Percentiles rank a stretch among this genome's conserved stretches.
Conservation (phyloP, 2,113 vertebrate genomes). For the Phrynocephalus versicolor region DNA sequence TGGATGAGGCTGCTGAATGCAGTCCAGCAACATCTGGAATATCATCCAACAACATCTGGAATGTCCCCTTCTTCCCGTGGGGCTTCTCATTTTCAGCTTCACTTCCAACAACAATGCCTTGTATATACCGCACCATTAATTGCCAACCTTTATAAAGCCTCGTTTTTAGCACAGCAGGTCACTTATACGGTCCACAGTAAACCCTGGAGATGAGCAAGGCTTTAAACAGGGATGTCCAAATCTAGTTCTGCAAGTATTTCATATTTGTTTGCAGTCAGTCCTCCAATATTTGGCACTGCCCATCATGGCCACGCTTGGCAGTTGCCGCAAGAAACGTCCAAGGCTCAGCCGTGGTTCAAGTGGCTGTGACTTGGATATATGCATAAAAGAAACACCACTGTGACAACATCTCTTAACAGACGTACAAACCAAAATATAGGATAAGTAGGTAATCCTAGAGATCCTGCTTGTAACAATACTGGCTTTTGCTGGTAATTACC, state of each 20-base stretch:
- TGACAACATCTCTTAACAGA: conserved; percentile 25
- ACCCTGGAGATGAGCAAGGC: background rate
- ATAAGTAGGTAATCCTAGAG: background rate
- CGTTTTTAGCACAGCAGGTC: background rate
- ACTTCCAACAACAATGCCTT: too few relatives aligned
- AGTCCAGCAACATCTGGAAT: background rate
- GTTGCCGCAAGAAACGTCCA: background rate
- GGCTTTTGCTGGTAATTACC: background rate
- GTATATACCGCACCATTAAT: background rate
- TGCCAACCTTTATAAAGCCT: background rate
- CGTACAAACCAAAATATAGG: conserved; percentile 23
- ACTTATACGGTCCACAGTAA: background rate
- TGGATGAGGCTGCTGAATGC: background rate
- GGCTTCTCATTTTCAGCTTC: background rate
- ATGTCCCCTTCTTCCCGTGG: background rate
- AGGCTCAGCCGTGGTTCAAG: background rate
- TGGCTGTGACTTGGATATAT: background rate
- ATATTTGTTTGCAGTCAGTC: background rate
- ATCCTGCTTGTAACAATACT: rapidly evolving
- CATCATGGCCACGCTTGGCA: background rate
- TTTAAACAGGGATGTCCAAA: conserved; percentile 1
- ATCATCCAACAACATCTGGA: background rate
- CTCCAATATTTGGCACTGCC: background rate
- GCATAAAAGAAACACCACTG: background rate
- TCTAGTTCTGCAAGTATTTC: background rate